Conservation (phyloP, 1,140 invertebrate genomes). For the Drosophila dunni region DNA sequence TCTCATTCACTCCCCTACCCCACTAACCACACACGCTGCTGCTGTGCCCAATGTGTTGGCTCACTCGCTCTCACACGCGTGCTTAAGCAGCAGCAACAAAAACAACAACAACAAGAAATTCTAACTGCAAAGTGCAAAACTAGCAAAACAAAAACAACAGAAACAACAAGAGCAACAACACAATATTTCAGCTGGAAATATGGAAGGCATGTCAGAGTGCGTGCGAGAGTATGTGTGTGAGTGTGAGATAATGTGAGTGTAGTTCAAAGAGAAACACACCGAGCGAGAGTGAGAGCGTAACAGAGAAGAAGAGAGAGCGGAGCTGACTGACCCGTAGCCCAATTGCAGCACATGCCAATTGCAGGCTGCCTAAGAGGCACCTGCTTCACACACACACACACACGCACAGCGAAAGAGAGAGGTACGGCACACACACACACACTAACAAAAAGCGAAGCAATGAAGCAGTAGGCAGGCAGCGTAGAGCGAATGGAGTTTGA, state of each 20-base stretch:
- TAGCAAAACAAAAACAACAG: conserved; percentile 60
- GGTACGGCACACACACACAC: too few species aligned
- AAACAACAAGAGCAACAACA: conserved; percentile 48
- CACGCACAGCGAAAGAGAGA: too few species aligned
- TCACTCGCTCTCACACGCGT: conserved; percentile 45
- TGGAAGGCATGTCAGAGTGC: conserved; percentile 53
- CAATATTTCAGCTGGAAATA: conserved; percentile 80
- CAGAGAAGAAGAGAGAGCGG: neutral
- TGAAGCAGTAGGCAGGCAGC: too few species aligned
- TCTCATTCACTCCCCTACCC: neutral
- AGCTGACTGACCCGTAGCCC: conserved; percentile 44
- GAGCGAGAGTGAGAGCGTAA: neutral
- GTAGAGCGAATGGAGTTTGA: too few species aligned
- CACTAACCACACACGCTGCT: neutral
- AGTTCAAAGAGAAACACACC: neutral
- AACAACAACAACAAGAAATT: conserved; percentile 11
- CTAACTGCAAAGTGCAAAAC: conserved; percentile 52
- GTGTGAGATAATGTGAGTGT: conserved; percentile 11
- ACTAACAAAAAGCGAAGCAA: too few species aligned
- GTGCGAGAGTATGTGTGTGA: conserved; percentile 20
- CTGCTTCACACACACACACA: neutral
- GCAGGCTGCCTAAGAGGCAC: conserved; percentile 9
- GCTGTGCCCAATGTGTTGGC: conserved; percentile 34
- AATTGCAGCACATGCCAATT: conserved; percentile 50
- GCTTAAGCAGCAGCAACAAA: conserved; percentile 43